Percentiles rank a stretch among this genome's conserved stretches.
phyloP scores from a whole-genome alignment of 2,797 vertebrate species.

The Falco columbarius region DNA sequence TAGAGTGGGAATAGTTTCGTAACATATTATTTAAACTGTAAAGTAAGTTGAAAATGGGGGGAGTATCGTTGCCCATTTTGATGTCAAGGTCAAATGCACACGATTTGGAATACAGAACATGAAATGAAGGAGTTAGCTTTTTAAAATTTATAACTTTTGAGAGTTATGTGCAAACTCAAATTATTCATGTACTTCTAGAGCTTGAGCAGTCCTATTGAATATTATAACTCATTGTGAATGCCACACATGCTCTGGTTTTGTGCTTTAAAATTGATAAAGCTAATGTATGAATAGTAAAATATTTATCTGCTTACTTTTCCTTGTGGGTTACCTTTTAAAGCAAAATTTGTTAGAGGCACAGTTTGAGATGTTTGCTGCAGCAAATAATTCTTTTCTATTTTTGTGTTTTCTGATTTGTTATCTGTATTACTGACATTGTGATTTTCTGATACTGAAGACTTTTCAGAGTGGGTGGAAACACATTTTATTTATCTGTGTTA shows the following conservation, averaged over 20 bases:
- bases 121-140: background rate
- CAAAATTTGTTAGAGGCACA: background rate
- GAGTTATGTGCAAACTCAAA: background rate
- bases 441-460: background rate
- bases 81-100: background rate
- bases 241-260: background rate
- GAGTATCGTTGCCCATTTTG: background rate
- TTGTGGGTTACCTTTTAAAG: background rate
- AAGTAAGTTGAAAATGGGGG: background rate
- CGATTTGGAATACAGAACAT: background rate
- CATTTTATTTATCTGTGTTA: background rate
- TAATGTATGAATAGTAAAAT: background rate
- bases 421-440: background rate
- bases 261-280: background rate
- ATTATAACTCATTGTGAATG: background rate
- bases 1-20: background rate
- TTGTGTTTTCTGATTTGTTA: background rate
- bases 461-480: background rate
- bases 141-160: background rate
- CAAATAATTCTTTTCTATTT: background rate
- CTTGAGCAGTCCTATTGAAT: background rate
- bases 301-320: background rate
- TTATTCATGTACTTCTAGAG: background rate
- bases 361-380: background rate
- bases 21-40: background rate